Evolutionary conservation across 2,113 vertebrate genomes (phyloP).

Genomic region (Paracanthobrama guichenoti): DNA sequence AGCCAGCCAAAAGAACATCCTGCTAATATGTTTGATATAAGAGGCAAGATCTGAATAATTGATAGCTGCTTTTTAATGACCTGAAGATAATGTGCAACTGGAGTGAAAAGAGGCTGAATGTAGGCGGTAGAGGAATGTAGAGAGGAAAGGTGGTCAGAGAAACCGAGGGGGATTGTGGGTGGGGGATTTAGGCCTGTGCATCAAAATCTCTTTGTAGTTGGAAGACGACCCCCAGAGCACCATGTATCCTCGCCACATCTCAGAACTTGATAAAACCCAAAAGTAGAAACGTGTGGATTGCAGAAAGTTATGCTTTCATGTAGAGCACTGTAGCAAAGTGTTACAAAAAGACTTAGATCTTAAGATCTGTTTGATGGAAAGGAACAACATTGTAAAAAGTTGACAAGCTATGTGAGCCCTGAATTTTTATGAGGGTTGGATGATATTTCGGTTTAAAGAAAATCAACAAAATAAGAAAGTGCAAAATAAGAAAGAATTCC

Average conservation of each 20-base stretch:
- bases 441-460: neutral
- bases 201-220: constrained; percentile 40
- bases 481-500: too few relatives aligned
- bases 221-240: constrained; percentile 30
- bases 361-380: neutral
- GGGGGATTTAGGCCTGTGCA: constrained; percentile 34
- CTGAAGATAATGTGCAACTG: constrained; percentile 39
- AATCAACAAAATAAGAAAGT: neutral
- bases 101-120: constrained; percentile 25
- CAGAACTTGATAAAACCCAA: constrained; percentile 2
- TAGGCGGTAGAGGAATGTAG: constrained; percentile 9
- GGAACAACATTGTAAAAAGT: neutral
- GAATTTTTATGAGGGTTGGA: neutral
- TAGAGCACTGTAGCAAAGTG: constrained; percentile 13
- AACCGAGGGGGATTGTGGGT: constrained; percentile 6
- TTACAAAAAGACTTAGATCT: constrained; percentile 14
- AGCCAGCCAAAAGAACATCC: constrained; percentile 34
- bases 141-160: constrained; percentile 16
- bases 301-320: constrained; percentile 23
- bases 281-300: constrained; percentile 23
- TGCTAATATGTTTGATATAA: constrained; percentile 46
- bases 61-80: constrained; percentile 47
- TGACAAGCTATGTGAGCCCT: neutral
- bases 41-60: constrained; percentile 52
- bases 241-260: neutral